A percentile compares a stretch with the other conserved stretches of the same genome.
These are phyloP conservation scores for Nilaparvata lugens DNA, from an alignment of 1,140 invertebrate genomes.

Conservation along the genomic window DNA sequence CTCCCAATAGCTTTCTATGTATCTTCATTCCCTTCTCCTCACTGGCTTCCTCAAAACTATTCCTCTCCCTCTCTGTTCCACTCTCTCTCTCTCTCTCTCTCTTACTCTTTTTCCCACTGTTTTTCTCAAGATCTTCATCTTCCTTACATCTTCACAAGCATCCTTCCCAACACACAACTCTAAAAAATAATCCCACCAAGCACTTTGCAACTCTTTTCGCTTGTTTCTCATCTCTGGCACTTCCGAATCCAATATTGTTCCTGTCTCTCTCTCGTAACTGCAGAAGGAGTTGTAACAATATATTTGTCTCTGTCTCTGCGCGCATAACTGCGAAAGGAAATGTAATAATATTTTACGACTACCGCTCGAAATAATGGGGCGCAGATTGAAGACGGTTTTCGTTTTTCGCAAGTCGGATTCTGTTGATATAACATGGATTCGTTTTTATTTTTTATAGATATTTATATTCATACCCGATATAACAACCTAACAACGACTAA, in stretches of 20 bases:
- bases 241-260: no score
- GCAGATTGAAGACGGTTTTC: background rate
- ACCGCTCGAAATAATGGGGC: conserved; percentile 4
- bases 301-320: conserved; percentile 7
- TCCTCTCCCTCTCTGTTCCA: background rate
- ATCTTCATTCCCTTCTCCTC: background rate
- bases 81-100: background rate
- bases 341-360: conserved; percentile 23
- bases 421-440: no score
- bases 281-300: conserved; percentile 24
- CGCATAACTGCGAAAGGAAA: conserved; percentile 22
- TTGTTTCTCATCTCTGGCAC: no score
- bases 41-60: conserved; percentile 9
- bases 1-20: background rate
- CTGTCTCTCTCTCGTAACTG: conserved; percentile 14
- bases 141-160: no score
- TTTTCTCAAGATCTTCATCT: no score
- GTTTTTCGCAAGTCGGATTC: no score
- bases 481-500: no score
- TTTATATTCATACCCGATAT: no score
- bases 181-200: no score
- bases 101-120: background rate
- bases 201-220: no score
- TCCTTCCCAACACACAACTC: no score
- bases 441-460: no score